A percentile compares a stretch with the other conserved stretches of the same genome.
Evolutionary conservation across 2,888 invertebrate species (phyloP).

Genomic region (Bruchidius siliquastri): DNA sequence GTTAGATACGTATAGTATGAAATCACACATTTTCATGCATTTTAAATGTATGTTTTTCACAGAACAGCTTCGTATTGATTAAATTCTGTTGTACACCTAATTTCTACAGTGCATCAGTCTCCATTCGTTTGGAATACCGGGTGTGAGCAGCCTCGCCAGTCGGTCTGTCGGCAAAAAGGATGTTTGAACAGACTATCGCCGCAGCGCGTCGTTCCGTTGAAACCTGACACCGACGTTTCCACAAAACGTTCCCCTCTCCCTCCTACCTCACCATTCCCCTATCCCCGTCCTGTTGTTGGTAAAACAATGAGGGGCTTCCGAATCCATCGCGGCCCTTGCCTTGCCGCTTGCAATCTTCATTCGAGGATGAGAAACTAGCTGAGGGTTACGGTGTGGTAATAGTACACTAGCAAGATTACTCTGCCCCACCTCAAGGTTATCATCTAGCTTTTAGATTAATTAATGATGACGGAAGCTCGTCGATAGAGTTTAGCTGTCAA

Average conservation of each 20-base stretch:
- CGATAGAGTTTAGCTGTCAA: no score
- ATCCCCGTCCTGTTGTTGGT: slow-evolving; percentile 11
- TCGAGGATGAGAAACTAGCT: not conserved
- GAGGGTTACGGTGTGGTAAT: slow-evolving; percentile 32
- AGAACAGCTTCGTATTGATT: no score
- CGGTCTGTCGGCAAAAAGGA: slow-evolving; percentile 10
- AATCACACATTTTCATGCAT: no score
- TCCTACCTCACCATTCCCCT: slow-evolving; percentile 11
- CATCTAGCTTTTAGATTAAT: not conserved
- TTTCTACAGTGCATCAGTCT: slow-evolving; percentile 18
- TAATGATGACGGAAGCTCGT: no score
- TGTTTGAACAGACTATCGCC: slow-evolving; percentile 25
- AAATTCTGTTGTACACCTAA: no score
- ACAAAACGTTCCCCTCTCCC: slow-evolving; percentile 19
- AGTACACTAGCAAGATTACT: slow-evolving; percentile 22
- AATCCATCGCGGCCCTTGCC: slow-evolving; percentile 4
- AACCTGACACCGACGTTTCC: slow-evolving; percentile 27
- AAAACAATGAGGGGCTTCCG: slow-evolving; percentile 15
- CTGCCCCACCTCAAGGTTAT: slow-evolving; percentile 13
- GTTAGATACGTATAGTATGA: no score
- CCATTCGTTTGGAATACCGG: not conserved
- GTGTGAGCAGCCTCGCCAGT: slow-evolving; percentile 1
- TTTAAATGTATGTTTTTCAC: no score
- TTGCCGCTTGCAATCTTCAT: not conserved
- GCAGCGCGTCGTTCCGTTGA: slow-evolving; percentile 28